A percentile compares a stretch with the other conserved stretches of the same genome.
phyloP scores from a whole-genome alignment of 2,797 vertebrate species.

The Steatocranus sp. region DNA sequence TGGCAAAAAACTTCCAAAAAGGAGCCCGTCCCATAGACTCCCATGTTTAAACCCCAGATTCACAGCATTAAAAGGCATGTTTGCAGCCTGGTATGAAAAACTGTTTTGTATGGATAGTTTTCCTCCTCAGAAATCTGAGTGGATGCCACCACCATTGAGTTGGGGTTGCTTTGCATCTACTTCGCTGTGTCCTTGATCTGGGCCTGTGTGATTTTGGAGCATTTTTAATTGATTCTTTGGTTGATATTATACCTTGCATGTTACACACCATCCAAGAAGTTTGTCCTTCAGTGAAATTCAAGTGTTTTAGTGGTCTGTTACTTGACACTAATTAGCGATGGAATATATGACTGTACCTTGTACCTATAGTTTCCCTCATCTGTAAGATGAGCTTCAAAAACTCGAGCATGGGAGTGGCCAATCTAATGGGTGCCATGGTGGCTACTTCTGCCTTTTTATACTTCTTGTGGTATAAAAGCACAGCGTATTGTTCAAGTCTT shows the following conservation, averaged over 20 bases:
- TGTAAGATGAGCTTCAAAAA: background rate
- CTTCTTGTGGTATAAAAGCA: background rate
- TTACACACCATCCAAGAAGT: background rate
- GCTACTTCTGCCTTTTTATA: background rate
- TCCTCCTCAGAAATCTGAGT: accelerated
- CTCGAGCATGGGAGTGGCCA: background rate
- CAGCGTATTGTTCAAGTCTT: background rate
- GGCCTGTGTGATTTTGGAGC: background rate
- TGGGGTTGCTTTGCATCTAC: background rate
- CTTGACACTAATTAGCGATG: background rate
- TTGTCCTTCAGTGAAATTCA: background rate
- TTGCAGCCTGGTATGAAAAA: background rate
- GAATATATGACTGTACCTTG: background rate
- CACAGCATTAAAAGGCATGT: background rate
- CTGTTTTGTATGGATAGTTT: background rate
- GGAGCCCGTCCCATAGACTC: background rate
- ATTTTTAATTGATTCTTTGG: background rate
- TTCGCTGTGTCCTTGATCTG: background rate
- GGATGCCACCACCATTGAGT: background rate
- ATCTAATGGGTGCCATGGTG: background rate
- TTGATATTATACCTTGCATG: background rate
- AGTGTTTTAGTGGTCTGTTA: background rate
- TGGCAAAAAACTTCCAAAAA: background rate
- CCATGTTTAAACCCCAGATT: background rate
- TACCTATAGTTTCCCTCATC: background rate